phyloP scores from a whole-genome alignment of 2,113 vertebrate genomes.

The Arvicanthis niloticus region DNA sequence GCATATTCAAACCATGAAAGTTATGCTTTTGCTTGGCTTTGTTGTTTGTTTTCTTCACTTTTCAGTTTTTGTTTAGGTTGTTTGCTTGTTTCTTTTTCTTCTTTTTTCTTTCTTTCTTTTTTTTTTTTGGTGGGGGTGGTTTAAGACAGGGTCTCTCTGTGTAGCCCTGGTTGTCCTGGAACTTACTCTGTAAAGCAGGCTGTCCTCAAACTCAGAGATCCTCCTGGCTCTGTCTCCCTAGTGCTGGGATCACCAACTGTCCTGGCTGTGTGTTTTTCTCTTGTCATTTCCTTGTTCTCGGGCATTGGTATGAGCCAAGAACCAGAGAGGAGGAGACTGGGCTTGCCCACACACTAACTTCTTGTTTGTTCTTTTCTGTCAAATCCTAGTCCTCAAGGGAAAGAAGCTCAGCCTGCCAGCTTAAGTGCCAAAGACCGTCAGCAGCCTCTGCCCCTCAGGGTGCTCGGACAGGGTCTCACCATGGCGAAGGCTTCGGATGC shows the following conservation, averaged over 20 bases:
- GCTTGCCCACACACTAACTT: background rate
- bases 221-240: background rate
- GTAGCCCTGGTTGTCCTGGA: background rate
- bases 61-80: background rate
- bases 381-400: constrained; percentile 95
- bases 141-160: background rate
- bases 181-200: background rate
- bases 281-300: background rate
- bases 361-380: constrained; percentile 64
- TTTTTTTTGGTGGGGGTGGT: background rate
- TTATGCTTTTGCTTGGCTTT: background rate
- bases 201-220: background rate
- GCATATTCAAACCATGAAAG: no score
- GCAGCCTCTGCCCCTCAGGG: constrained; percentile 90
- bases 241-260: background rate
- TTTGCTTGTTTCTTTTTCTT: background rate
- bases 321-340: background rate
- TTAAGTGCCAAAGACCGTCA: constrained; percentile 93
- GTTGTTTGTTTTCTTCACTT: background rate
- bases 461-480: constrained; percentile 89
- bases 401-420: constrained; percentile 99
- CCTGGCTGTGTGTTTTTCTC: background rate
- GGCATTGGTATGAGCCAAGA: background rate
- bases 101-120: background rate
- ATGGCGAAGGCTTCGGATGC: constrained; percentile 93